These are phyloP conservation scores for Notamacropus eugenii DNA, from an alignment of 2,797 vertebrate genomes.

Conservation along the genomic window DNA sequence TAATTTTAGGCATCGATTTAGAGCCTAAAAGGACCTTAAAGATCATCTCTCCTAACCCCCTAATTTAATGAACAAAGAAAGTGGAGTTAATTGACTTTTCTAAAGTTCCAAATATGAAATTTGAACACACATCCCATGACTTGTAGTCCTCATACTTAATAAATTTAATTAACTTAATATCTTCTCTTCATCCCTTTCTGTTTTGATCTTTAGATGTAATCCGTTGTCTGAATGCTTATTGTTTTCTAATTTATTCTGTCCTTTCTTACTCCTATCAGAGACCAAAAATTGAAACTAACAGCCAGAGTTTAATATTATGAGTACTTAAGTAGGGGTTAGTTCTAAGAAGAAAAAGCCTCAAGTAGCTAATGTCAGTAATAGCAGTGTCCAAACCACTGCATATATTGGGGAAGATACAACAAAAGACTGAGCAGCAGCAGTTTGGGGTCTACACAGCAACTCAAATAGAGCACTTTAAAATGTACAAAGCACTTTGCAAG, in stretches of 20 bases:
- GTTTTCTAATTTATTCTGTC: background rate
- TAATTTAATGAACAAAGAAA: background rate
- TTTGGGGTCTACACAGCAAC: background rate
- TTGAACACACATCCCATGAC: background rate
- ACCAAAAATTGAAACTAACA: background rate
- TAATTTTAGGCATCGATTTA: too few relatives aligned
- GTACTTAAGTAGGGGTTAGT: background rate
- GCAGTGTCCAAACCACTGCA: background rate
- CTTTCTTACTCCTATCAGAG: slow-evolving; percentile 4
- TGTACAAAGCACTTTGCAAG: background rate
- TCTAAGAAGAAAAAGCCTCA: slow-evolving; percentile 9
- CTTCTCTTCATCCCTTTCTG: background rate
- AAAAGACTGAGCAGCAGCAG: background rate
- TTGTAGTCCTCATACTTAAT: background rate
- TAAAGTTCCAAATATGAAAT: background rate
- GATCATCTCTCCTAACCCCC: background rate
- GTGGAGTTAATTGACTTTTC: background rate
- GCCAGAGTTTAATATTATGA: background rate
- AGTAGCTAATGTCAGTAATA: slow-evolving; percentile 9
- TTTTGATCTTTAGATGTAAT: background rate
- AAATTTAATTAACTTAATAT: background rate
- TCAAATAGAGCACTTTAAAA: background rate
- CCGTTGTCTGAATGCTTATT: slow-evolving; percentile 20
- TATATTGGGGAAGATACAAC: background rate
- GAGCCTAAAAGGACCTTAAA: background rate